These are phyloP conservation scores for Catocala sponsa DNA, from an alignment of 2,888 invertebrate genomes.

Conservation along the genomic window DNA sequence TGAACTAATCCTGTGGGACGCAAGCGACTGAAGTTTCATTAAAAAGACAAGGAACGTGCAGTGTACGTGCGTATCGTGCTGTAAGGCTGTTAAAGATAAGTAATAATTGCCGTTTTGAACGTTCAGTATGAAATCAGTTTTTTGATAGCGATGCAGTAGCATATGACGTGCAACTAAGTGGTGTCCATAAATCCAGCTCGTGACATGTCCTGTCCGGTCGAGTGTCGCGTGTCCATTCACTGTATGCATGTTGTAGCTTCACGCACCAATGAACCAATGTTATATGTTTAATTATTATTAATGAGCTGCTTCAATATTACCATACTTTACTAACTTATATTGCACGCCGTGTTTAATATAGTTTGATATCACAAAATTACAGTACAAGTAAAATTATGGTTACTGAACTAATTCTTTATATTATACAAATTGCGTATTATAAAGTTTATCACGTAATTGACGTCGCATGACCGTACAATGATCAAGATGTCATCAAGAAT, in stretches of 20 bases:
- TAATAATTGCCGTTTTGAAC: constrained; percentile 40
- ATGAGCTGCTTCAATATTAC: constrained; percentile 39
- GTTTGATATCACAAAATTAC: not conserved
- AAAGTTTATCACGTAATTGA: constrained; percentile 20
- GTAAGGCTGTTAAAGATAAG: constrained; percentile 27
- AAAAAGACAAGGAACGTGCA: constrained; percentile 62
- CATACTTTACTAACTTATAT: constrained; percentile 19
- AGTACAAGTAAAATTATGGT: constrained; percentile 2
- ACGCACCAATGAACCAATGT: constrained; percentile 57
- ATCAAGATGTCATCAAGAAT: constrained; percentile 27
- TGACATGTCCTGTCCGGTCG: constrained; percentile 70
- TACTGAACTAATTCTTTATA: not conserved
- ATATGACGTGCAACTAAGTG: constrained; percentile 78
- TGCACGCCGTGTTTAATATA: too few species aligned
- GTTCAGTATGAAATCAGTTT: constrained; percentile 46
- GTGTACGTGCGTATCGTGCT: constrained; percentile 44
- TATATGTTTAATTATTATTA: constrained; percentile 58
- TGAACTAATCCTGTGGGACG: constrained; percentile 73
- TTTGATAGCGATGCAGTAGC: constrained; percentile 57
- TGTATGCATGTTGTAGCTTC: constrained; percentile 56
- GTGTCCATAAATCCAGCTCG: constrained; percentile 70
- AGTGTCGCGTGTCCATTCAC: constrained; percentile 68
- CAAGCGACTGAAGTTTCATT: constrained; percentile 67
- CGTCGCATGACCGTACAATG: constrained; percentile 32
- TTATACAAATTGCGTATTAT: not conserved